Evolutionary conservation across 2,888 invertebrate genomes (phyloP).

Genomic region (Polyommatus iphigenia): DNA sequence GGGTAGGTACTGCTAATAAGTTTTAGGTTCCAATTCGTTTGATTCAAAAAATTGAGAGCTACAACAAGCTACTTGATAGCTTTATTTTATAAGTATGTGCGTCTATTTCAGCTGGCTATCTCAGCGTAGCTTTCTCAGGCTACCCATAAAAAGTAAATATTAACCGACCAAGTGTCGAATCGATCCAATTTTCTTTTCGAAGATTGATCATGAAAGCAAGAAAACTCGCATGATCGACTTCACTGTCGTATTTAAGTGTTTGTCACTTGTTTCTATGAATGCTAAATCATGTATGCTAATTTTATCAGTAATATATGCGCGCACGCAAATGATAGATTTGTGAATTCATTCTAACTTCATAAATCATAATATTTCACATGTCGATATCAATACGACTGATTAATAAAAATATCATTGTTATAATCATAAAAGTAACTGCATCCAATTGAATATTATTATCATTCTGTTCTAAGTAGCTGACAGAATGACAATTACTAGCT

Average conservation of each 20-base stretch:
- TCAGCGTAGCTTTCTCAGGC: too few species aligned
- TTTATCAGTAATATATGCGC: neutral
- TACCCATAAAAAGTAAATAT: too few species aligned
- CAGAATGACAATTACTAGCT: neutral
- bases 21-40: neutral
- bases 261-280: constrained; percentile 16
- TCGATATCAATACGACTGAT: neutral
- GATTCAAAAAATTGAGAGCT: too few species aligned
- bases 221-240: neutral
- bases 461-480: neutral
- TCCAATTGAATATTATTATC: neutral
- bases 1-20: neutral
- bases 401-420: neutral
- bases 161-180: too few species aligned
- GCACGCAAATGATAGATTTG: neutral
- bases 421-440: neutral
- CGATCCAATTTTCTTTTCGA: too few species aligned
- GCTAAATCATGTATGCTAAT: neutral
- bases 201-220: neutral
- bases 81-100: too few species aligned
- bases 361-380: neutral
- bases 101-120: too few species aligned
- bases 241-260: neutral
- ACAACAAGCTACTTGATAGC: too few species aligned
- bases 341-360: neutral